phyloP scores from a whole-genome alignment of 2,888 invertebrate genomes.

The Euclidia mi region DNA sequence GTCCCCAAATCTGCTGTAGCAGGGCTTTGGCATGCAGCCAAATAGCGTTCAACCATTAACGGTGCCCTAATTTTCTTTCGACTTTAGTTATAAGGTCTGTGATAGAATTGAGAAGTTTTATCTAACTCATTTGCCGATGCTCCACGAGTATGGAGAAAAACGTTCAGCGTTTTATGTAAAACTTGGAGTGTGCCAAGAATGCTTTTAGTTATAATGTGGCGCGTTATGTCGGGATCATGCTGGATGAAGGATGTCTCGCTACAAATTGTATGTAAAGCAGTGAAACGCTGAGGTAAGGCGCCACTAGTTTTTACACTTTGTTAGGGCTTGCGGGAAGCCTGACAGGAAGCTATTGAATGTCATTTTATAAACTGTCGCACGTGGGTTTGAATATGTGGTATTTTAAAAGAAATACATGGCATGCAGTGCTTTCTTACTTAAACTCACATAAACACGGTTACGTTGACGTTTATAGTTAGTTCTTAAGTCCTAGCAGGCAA shows the following conservation, averaged over 20 bases:
- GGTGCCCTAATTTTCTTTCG: slow-evolving; percentile 79
- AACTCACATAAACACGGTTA: no score
- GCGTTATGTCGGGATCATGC: slow-evolving; percentile 4
- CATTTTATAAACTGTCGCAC: background rate
- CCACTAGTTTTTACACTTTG: slow-evolving; percentile 9
- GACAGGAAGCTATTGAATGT: background rate
- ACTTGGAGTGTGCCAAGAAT: slow-evolving; percentile 8
- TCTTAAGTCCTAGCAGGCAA: no score
- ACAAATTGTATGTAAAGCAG: slow-evolving; percentile 19
- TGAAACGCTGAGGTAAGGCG: slow-evolving; percentile 3
- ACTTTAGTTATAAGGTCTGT: slow-evolving; percentile 72
- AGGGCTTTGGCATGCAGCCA: slow-evolving; percentile 78
- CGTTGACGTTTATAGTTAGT: no score
- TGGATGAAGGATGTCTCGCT: slow-evolving; percentile 1
- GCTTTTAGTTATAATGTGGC: background rate
- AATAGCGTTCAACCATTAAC: slow-evolving; percentile 75
- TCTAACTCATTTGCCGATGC: slow-evolving; percentile 40
- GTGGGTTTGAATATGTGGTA: background rate
- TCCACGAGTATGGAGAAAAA: slow-evolving; percentile 1
- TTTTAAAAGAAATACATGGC: no score
- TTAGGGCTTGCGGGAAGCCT: slow-evolving; percentile 4
- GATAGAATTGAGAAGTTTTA: slow-evolving; percentile 60
- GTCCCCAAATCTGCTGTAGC: slow-evolving; percentile 69
- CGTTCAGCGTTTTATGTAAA: slow-evolving; percentile 6
- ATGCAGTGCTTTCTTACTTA: no score